These are phyloP conservation scores for Cryptus viduatorius DNA, from an alignment of 2,888 invertebrate species.

Conservation along the genomic window DNA sequence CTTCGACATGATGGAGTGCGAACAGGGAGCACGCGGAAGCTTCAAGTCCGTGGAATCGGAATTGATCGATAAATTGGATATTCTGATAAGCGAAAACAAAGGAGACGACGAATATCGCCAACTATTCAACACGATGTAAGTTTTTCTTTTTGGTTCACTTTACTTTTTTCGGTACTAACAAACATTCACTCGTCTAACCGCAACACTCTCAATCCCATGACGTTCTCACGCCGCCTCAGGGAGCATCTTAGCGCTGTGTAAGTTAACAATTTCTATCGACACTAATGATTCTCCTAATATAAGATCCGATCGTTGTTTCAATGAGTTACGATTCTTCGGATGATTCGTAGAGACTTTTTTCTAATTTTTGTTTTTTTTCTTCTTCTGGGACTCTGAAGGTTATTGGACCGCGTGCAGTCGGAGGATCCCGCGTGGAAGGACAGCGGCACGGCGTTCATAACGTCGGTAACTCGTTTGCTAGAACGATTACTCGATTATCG, in stretches of 20 bases:
- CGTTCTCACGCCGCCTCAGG: conserved; percentile 87
- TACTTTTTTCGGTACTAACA: conserved; percentile 36
- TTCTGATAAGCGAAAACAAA: conserved; percentile 96
- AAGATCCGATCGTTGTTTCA: conserved; percentile 12
- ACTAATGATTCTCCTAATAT: conserved; percentile 30
- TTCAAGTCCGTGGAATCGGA: conserved; percentile 97
- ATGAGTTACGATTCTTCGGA: not conserved
- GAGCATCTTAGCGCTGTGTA: conserved; percentile 97
- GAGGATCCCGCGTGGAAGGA: conserved; percentile 96
- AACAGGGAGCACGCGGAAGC: conserved; percentile 92
- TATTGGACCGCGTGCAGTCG: conserved; percentile 93
- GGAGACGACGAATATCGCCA: conserved; percentile 97
- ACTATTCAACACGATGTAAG: conserved; percentile 98
- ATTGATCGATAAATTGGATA: conserved; percentile 96
- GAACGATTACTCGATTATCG: conserved; percentile 97
- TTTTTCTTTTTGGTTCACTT: conserved; percentile 75
- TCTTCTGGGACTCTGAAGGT: conserved; percentile 85
- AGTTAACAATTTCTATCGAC: conserved; percentile 86
- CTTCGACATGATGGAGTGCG: conserved; percentile 98
- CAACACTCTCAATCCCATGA: conserved; percentile 58
- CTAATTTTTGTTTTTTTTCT: conserved; percentile 26
- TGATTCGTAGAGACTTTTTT: conserved; percentile 1
- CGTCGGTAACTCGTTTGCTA: conserved; percentile 94
- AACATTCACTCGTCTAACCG: conserved; percentile 48
- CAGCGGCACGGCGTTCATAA: conserved; percentile 96